phyloP scores from a whole-genome alignment of 2,113 vertebrate species.

The Mormyrus lacerda region DNA sequence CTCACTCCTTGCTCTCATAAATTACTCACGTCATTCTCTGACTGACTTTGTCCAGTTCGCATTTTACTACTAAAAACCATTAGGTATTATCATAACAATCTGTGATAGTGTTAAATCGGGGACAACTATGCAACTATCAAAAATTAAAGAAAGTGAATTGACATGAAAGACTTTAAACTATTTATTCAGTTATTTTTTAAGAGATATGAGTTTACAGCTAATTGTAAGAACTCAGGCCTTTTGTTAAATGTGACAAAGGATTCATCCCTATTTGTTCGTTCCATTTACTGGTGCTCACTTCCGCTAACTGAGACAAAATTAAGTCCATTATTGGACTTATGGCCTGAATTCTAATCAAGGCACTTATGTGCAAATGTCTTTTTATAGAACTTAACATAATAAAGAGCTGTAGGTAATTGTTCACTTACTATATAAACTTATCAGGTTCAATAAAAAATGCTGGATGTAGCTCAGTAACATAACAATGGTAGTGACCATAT shows the following conservation, averaged over 20 bases:
- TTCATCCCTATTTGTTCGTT: not conserved
- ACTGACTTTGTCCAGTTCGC: not conserved
- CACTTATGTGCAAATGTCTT: not conserved
- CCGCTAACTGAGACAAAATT: not conserved
- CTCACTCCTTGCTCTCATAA: not conserved
- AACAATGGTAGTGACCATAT: not conserved
- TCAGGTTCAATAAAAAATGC: not conserved
- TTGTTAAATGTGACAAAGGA: not conserved
- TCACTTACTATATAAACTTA: not conserved
- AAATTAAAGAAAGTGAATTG: not conserved
- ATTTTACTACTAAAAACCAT: not conserved
- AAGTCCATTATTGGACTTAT: not conserved
- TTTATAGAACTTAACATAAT: not conserved
- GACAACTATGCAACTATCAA: not conserved
- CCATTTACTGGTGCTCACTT: not conserved
- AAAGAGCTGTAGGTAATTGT: not conserved
- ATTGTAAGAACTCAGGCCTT: not conserved
- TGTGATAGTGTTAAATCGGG: not conserved
- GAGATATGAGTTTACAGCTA: not conserved
- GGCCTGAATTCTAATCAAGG: not conserved
- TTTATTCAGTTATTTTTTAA: not conserved
- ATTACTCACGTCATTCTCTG: not conserved
- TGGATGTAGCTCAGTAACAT: not conserved
- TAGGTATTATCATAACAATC: not conserved
- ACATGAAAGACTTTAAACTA: not conserved